phyloP scores from a whole-genome alignment of 2,888 invertebrate species.

The Ormyrus thymus region DNA sequence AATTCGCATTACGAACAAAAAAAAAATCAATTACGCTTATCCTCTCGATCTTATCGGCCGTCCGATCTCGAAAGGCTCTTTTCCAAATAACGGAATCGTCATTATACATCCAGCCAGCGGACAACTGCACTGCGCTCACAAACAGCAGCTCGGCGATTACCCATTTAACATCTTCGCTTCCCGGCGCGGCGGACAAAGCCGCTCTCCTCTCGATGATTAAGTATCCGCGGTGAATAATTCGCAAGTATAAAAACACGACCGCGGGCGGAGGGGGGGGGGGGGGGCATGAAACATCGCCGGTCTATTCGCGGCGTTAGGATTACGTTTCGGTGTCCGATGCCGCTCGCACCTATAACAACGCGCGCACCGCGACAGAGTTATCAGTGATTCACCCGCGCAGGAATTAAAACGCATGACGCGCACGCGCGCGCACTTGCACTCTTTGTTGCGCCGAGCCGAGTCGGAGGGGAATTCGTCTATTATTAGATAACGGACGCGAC shows the following conservation, averaged over 20 bases:
- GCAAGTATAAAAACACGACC: conserved; percentile 22
- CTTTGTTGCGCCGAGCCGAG: conserved; percentile 21
- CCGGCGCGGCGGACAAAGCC: too few relatives aligned
- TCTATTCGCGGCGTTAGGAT: conserved; percentile 25
- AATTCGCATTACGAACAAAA: too few relatives aligned
- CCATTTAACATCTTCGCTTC: too few relatives aligned
- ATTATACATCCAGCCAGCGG: too few relatives aligned
- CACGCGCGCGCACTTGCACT: not conserved
- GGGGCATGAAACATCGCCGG: conserved; percentile 33
- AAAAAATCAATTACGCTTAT: too few relatives aligned
- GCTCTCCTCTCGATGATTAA: conserved; percentile 36
- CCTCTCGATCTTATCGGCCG: too few relatives aligned
- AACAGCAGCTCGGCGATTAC: too few relatives aligned
- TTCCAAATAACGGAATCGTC: too few relatives aligned
- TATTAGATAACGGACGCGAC: conserved; percentile 40
- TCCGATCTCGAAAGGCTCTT: too few relatives aligned
- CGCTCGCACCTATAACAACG: not conserved
- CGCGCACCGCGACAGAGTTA: not conserved
- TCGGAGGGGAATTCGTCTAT: conserved; percentile 37
- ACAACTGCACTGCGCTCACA: too few relatives aligned
- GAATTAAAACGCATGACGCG: conserved; percentile 45
- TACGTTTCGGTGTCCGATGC: not conserved
- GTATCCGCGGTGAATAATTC: conserved; percentile 27
- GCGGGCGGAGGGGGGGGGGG: not conserved
- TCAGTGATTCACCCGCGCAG: conserved; percentile 43